Base-by-base conservation (phyloP, 2,113 vertebrate genomes). In the Chrysemys picta region DNA sequence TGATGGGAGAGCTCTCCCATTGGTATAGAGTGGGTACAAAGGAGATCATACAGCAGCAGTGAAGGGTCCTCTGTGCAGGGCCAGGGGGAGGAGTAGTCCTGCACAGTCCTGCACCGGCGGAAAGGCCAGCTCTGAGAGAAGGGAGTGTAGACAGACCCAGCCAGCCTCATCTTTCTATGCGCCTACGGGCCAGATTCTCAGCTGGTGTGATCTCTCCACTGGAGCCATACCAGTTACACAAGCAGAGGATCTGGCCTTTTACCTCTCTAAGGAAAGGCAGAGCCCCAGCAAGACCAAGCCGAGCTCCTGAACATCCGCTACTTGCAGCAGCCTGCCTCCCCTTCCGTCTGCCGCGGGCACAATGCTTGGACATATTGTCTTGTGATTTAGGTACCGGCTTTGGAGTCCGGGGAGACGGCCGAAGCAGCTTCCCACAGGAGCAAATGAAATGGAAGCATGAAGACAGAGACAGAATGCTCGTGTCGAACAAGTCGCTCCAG, bases 11-110 rank as follows among this genome's bases (percentile, higher is more conserved):
- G 4, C 25, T 57, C 25, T 57, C 25, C 25, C 5, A 1, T 57
- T 57, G 5, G 25, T 27, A 25, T 27, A 57, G 56, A 57, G 56
- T 11, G 25, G 4, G 24, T 57, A 57, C 56, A 57, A 25, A 27
- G 56, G 25, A 27, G 56, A 57, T 57, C 25, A 25, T 12, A 57
- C 11, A 27, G 56, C 11, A 11, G 25, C 56, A 56, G 12, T 8
- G 35, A 2, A 6, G 53, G 49, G 4, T 16, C 16, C 8, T 1
- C 24, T 2, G 1, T 21, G 31, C 38, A 84, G n/a, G 10, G 86
- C 29, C 10, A 2, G 14, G 45, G 72, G 14, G 1, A 56, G 82
- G 31, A 7, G 1, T 5, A 2, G 14, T 3, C 1, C 31, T 3
- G 14, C 65, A 90, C 90, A 2, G 14, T 3, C 1, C 31, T 3